Evolutionary conservation across 1,140 invertebrate genomes (phyloP), one percentile per base, ranked within the genome.

Genomic region (Semibalanus balanoides): DNA sequence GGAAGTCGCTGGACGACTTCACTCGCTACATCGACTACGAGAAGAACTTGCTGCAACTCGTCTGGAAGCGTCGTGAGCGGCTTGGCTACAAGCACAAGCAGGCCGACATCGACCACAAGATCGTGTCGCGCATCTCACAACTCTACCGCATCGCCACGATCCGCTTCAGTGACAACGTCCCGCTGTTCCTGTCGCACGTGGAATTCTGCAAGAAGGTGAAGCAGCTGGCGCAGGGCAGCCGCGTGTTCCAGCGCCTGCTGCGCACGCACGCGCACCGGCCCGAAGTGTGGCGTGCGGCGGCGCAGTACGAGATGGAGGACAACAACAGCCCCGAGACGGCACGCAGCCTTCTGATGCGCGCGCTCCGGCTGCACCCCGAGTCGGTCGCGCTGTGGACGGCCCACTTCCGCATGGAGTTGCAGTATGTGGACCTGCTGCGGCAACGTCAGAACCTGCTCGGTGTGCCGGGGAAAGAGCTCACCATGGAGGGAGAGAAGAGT

Each of bases 11-110:
- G 83, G 88, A 90, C 80, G 90, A 92, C 82, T 91, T 86, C 83
- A 83, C 91, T 19, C 85, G 86, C 76, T 92, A 92, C 78, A 90
- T 92, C 79, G 86, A 89, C 74, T 92, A 90, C 82, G 88, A 91
- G 83, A 85, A 89, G 80, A 84, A 88, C 80, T 82, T 92, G n/a
- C 81, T 92, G 14, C 87, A 88, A 81, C 84, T 91, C 40, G 84
- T 92, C 64, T 85, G 86, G 79, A 81, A 87, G 75, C 78, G 84
- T 73, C 78, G 84, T 76, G 77, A 84, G 76, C 83, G 83, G 78
- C 74, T 82, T 43, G 86, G 86, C 31, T 85, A 88, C n/a, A 82
- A 78, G 9, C 86, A 87, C 74, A 91, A 90, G 78, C 88, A 86
- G 78, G 84, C 86, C 31, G 87, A 89, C 76, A 88, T 92, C 79